Base-by-base conservation (phyloP, 2,797 vertebrate genomes). In the Pipistrellus pipistrellus region DNA sequence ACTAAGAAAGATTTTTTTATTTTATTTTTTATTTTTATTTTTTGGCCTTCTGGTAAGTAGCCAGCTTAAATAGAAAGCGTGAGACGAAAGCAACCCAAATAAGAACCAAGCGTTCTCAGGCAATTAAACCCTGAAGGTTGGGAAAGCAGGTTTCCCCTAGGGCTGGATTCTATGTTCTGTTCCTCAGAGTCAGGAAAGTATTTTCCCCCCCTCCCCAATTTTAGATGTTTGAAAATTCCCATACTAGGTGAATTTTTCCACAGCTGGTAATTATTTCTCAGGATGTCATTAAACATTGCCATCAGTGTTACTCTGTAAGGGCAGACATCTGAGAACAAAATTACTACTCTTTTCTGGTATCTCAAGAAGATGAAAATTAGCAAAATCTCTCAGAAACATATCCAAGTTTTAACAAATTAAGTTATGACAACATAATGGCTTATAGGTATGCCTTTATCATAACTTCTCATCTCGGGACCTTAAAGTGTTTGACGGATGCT, bases 391-490 rank as follows among this genome's bases (percentile, higher is more conserved):
- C 27, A 23, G 38, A 76, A 59, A 13, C 11, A 25, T 38, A 55
- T 2, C 69, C 57, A 48, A 69, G 25, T 85, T 64, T 55, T 46
- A 66, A 80, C n/a, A 92, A 68, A 72, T 51, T 48, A 53, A 44
- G 11, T 66, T 71, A 59, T 59, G 38, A 55, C 20, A 64, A 64
- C 27, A 38, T 41, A 69, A 57, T 6, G 41, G 6, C 32, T 66
- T 57, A 23, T 38, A n/a, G 25, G 41, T 38, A 20, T 57, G 68
- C n/a, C 69, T 77, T 55, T 55, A 41, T 66, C 32, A 11, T 32
- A 75, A 71, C 84, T 85, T 92, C 95, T 76, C 32, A 82, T 48
- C 38, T 17, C 72, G 20, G 17, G 69, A 41, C 64, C 21, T 72
- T 44, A n/a, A 20, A 46, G 14, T 27, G 8, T 41, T 41, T 55